Conservation (phyloP, 1,140 invertebrate species). For the Ooceraea biroi region DNA sequence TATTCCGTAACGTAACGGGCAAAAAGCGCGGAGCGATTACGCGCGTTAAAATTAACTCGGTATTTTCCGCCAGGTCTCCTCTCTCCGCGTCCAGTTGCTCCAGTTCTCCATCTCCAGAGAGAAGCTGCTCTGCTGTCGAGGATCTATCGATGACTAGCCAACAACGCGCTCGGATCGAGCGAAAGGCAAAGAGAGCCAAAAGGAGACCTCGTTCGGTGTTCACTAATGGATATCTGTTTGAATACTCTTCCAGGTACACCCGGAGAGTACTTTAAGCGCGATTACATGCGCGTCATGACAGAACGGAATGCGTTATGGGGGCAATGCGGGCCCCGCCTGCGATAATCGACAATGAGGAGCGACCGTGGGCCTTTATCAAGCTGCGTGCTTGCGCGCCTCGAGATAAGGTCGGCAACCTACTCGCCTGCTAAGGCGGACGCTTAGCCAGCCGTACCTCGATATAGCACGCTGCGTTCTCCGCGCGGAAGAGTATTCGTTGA, state of each 20-base stretch:
- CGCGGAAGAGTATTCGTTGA: conserved; percentile 53
- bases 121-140: background rate
- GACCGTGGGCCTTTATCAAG: conserved; percentile 63
- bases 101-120: background rate
- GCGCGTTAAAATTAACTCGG: background rate
- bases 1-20: background rate
- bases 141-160: background rate
- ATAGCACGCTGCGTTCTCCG: conserved; percentile 12
- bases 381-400: conserved; percentile 40
- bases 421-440: conserved; percentile 23
- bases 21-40: background rate
- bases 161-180: background rate
- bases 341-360: conserved; percentile 64
- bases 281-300: conserved; percentile 31
- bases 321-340: conserved; percentile 6
- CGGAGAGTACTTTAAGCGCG: background rate
- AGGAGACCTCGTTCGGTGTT: background rate
- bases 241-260: background rate
- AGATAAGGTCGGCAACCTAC: conserved; percentile 56
- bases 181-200: background rate
- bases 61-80: background rate
- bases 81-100: background rate
- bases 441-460: conserved; percentile 20
- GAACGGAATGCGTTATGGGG: conserved; percentile 38
- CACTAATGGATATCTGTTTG: conserved; percentile 11